These are phyloP conservation scores for Hypocryptadius cinnamomeus DNA, from an alignment of 2,113 vertebrate species.

Conservation along the genomic window DNA sequence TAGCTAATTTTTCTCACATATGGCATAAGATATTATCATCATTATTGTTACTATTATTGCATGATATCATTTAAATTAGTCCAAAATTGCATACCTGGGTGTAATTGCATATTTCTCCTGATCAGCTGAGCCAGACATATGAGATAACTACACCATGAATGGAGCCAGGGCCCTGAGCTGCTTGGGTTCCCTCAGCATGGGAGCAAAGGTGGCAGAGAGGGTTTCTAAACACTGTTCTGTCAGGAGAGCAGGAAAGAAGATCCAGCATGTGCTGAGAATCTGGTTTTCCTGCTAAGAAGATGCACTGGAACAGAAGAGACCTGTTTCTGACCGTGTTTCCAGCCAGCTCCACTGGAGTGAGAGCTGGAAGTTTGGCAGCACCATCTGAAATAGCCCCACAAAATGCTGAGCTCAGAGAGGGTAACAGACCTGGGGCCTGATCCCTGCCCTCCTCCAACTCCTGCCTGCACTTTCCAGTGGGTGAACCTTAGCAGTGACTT, in stretches of 20 bases:
- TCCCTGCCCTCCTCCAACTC: neutral
- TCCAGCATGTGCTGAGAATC: neutral
- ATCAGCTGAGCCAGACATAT: neutral
- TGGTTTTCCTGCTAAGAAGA: neutral
- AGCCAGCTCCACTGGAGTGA: neutral
- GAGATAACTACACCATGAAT: neutral
- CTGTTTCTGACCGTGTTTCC: neutral
- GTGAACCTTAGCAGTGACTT: neutral
- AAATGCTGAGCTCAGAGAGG: neutral
- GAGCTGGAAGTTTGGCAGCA: neutral
- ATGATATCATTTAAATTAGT: neutral
- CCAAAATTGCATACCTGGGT: constrained; percentile 13
- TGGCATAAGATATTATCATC: neutral
- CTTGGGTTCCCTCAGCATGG: neutral
- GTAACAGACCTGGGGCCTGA: neutral
- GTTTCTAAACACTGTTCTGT: neutral
- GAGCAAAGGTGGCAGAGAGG: neutral
- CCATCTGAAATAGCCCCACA: neutral
- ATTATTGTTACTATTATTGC: neutral
- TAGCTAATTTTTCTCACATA: neutral
- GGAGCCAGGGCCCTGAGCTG: neutral
- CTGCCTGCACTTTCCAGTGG: neutral
- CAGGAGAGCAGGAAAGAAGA: neutral
- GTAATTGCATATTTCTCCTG: neutral
- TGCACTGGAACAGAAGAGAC: neutral